Base-by-base conservation (phyloP, 2,888 invertebrate genomes). In the Xylota segnis region DNA sequence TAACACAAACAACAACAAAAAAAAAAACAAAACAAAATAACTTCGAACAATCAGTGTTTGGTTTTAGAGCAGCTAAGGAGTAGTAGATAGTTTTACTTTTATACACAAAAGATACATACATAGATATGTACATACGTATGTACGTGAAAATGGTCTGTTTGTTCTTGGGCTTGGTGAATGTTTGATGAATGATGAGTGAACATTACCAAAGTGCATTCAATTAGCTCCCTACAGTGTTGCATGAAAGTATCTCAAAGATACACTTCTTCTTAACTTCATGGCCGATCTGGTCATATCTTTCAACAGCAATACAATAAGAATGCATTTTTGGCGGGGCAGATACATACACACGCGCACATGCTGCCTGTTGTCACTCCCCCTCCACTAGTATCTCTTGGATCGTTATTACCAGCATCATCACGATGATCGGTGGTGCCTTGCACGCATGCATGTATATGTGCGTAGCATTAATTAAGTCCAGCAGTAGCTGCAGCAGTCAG, bases 171-270 rank as follows among this genome's bases (percentile, higher is more conserved):
- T 58, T 66, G 16, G 58, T 54, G 75, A 75, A 61, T 50, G 70
- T 68, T 79, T 83, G 79, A 83, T 79, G 83, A 83, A 79, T 74
- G 78, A 83, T 79, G 83, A 75, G 84, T 74, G 84, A 75, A 79
- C 65, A 79, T 79, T 79, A 83, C 68, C 70, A 75, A 79, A 79
- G 84, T 70, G 74, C 70, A 66, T 77, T 66, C 54, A 83, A 83
- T 77, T 66, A 83, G 71, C 65, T 77, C 59, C 83, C 77, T 45
- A 65, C 70, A 82, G 82, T 70, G 82, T 66, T 78, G 70, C 70
- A 61, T 12, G 47, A 40, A 52, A 59, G 52, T 70, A 77, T 50
- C 14, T 52, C 32, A 43, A 12, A 74, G 43, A n/a, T 16, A 12
- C 18, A 29, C 47, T 47, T 43, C 14, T 61, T 37, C 61, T 27